Evolutionary conservation across 1,140 invertebrate genomes (phyloP).

Genomic region (Neuroterus valhalla): DNA sequence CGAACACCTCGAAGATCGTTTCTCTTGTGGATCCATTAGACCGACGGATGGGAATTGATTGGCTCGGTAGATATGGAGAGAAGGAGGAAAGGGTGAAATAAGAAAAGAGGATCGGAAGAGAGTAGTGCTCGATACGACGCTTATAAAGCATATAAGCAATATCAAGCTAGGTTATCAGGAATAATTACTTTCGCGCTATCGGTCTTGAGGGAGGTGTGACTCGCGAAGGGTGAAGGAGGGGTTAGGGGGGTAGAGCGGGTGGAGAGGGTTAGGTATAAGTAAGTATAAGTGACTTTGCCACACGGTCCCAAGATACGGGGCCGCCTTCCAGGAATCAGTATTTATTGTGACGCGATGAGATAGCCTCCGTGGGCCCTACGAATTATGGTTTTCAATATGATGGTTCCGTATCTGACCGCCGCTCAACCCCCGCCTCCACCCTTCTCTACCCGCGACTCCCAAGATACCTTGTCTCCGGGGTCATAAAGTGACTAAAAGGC

Average conservation of each 20-base stretch:
- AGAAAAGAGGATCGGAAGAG: conserved; percentile 47
- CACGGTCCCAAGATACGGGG: conserved; percentile 65
- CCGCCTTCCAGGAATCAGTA: conserved; percentile 74
- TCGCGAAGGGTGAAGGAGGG: conserved; percentile 27
- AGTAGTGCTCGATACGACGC: conserved; percentile 44
- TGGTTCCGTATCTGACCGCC: conserved; percentile 65
- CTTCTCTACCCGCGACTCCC: conserved; percentile 44
- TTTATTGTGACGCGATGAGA: conserved; percentile 75
- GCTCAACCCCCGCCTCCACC: conserved; percentile 46
- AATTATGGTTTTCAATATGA: conserved; percentile 76
- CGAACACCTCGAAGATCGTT: conserved; percentile 39
- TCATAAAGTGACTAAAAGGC: conserved; percentile 69
- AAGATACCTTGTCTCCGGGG: conserved; percentile 63
- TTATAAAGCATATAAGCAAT: conserved; percentile 69
- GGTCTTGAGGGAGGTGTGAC: conserved; percentile 43
- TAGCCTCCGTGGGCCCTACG: conserved; percentile 65
- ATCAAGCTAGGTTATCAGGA: conserved; percentile 68
- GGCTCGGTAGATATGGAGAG: conserved; percentile 44
- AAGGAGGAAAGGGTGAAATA: conserved; percentile 10
- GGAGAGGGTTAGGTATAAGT: conserved; percentile 64
- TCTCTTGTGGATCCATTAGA: conserved; percentile 50
- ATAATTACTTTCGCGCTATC: conserved; percentile 72
- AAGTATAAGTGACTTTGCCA: conserved; percentile 67
- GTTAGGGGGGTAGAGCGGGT: conserved; percentile 25
- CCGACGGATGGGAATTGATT: conserved; percentile 54